Evolutionary conservation across 2,888 invertebrate species (phyloP).

Genomic region (Coecobrya sp.): DNA sequence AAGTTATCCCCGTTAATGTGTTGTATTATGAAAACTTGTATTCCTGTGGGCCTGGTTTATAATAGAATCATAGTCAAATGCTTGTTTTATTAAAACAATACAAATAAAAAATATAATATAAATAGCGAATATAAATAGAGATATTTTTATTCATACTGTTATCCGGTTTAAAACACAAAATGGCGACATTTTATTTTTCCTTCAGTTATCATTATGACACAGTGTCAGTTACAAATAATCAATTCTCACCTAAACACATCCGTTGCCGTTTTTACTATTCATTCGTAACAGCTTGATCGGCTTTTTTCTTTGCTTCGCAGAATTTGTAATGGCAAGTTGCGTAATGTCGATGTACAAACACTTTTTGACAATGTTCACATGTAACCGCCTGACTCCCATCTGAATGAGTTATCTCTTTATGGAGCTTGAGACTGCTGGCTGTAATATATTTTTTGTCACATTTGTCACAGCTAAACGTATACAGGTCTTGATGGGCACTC

Average conservation of each 20-base stretch:
- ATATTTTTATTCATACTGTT: too few species aligned
- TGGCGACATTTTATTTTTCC: too few species aligned
- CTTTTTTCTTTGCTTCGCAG: not conserved
- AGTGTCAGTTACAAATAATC: too few species aligned
- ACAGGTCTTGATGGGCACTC: conserved; percentile 45
- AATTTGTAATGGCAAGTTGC: conserved; percentile 46
- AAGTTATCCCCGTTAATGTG: too few species aligned
- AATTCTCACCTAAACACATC: too few species aligned
- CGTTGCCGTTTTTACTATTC: not conserved
- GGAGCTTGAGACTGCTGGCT: conserved; percentile 38
- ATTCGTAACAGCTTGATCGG: too few species aligned
- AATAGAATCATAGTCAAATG: not conserved
- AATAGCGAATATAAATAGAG: too few species aligned
- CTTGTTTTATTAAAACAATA: not conserved
- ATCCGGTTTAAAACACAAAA: too few species aligned
- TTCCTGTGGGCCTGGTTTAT: too few species aligned
- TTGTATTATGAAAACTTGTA: too few species aligned
- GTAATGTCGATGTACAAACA: conserved; percentile 50
- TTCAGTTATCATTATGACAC: too few species aligned
- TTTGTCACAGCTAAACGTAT: conserved; percentile 45
- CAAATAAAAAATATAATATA: not conserved
- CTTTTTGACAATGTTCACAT: conserved; percentile 57
- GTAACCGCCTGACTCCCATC: not conserved
- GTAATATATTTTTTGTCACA: conserved; percentile 47
- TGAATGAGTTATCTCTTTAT: conserved; percentile 48